Evolutionary conservation across 1,140 invertebrate genomes (phyloP), one percentile per base, ranked within the genome.

Genomic region (Hormaphis cornu): DNA sequence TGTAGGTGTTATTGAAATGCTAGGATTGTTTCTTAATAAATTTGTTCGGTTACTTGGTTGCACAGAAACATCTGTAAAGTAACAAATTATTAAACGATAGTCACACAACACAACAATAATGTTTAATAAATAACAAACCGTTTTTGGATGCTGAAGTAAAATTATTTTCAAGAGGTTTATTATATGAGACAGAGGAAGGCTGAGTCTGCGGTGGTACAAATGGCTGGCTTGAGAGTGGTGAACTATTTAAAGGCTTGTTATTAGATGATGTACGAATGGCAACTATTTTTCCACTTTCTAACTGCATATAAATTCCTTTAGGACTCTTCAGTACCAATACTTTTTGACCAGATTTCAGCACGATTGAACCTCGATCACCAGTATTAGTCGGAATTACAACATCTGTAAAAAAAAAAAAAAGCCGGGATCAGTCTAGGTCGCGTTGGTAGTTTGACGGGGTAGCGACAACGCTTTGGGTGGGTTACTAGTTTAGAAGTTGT

Each of bases 271-370:
- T 89, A 73, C 89, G 84, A 70, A 96, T 95, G n/a, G 93, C 92
- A 75, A 96, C 95, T 70, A 97, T 94, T 81, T 95, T 95, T n/a
- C 93, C 92, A 75, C 92, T 93, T 76, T 93, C 91, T 24, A 95
- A 80, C 72, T 95, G 89, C 85, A 97, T 92, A 78, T 96, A 97
- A 70, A 97, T 94, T 35, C 93, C 94, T 80, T 95, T 95, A 0
- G 91, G 89, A 18, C 92, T 95, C 77, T 95, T 95, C 1, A 97
- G 82, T 3, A 97, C 91, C 83, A 95, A 88, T 0, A 97, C 91
- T 73, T 92, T 85, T 77, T 97, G 92, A 1, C 93, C 94, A 6
- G 92, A 89, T 77, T 93, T 93, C 18, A 97, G 80, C 9, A 91
- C 88, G 70, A 91, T 93, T 53, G 77, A 80, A 74, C 88, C 90